Conservation (phyloP, 2,888 invertebrate genomes). For the Coenonympha glycerion region DNA sequence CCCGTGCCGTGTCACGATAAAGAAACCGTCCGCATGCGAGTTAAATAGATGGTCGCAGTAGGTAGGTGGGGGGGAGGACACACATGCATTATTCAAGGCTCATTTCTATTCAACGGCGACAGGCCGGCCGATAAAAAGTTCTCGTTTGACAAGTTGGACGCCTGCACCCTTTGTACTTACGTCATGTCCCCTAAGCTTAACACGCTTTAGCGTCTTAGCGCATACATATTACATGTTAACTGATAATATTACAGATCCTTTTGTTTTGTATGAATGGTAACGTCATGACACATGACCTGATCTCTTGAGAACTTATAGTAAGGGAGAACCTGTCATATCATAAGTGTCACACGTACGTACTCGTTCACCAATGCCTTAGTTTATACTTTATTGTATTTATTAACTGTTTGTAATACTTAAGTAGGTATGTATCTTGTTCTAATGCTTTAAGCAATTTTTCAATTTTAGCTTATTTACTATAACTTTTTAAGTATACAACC, state of each 20-base stretch:
- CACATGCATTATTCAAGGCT: slow-evolving; percentile 72
- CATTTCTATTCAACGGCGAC: slow-evolving; percentile 74
- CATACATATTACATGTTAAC: slow-evolving; percentile 36
- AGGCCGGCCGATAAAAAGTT: slow-evolving; percentile 73
- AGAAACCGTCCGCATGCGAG: slow-evolving; percentile 10
- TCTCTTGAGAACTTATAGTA: too few species aligned
- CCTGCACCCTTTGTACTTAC: slow-evolving; percentile 72
- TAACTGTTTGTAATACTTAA: too few species aligned
- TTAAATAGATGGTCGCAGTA: slow-evolving; percentile 12
- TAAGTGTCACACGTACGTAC: too few species aligned
- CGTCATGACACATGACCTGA: not conserved
- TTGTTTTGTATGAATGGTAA: slow-evolving; percentile 1
- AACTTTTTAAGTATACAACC: too few species aligned
- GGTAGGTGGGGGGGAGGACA: slow-evolving; percentile 38
- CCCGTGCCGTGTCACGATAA: slow-evolving; percentile 6
- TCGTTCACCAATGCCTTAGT: too few species aligned
- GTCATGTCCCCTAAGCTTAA: slow-evolving; percentile 52
- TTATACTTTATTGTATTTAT: too few species aligned
- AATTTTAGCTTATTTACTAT: too few species aligned
- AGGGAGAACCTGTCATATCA: too few species aligned
- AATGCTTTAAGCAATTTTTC: too few species aligned
- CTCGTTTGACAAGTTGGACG: slow-evolving; percentile 73
- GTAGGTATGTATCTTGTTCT: too few species aligned
- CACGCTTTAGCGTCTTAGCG: slow-evolving; percentile 37
- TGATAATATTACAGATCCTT: not conserved